Evolutionary conservation across 2,797 vertebrate genomes (phyloP), one percentile per base, ranked within the genome.

Genomic region (Setipinna tenuifilis): DNA sequence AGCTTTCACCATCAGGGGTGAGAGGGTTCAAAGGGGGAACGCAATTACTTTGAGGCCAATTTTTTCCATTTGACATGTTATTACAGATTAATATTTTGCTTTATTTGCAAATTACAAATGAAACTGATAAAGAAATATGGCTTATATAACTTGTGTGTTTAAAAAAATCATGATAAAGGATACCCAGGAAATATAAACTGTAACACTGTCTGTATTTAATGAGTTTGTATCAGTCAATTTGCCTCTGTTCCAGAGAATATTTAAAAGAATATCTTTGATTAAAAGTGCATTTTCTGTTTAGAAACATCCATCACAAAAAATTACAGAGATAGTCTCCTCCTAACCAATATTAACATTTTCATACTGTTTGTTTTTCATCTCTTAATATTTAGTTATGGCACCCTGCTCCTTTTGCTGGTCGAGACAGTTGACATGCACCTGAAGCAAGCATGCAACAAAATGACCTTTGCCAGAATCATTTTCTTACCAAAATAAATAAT

Each of bases 61-160:
- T 78, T 71, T 31, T 78, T 21, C 31, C 31, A 44, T 78, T 78
- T 78, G 35, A 78, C 71, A 10, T 44, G 16, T 41, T 44, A 21
- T 78, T 78, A 78, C 44, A 78, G 25, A 78, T 75, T 75, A 78
- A 78, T 44, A 44, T 78, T 78, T 78, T 21, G 71, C 71, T 78
- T 78, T 31, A n/a, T n/a, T n/a, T n/a, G n/a, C n/a, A 78, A 78
- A 41, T 31, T 35, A 41, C 16, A 78, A 78, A 44, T 78, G 44
- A 41, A 78, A 21, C 1, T 3, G 50, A 54, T 9, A 54, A 3
- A 54, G 50, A 54, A 54, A 54, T 54, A 54, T 54, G 50, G 3
- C 17, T 7, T 9, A 71, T 31, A 35, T 28, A 31, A 28, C 31
- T 31, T 35, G n/a, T 11, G 3, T 41, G 35, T 65, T 23, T 71